These are phyloP conservation scores for Nymphalis urticae DNA, from an alignment of 2,888 invertebrate genomes.

Conservation along the genomic window DNA sequence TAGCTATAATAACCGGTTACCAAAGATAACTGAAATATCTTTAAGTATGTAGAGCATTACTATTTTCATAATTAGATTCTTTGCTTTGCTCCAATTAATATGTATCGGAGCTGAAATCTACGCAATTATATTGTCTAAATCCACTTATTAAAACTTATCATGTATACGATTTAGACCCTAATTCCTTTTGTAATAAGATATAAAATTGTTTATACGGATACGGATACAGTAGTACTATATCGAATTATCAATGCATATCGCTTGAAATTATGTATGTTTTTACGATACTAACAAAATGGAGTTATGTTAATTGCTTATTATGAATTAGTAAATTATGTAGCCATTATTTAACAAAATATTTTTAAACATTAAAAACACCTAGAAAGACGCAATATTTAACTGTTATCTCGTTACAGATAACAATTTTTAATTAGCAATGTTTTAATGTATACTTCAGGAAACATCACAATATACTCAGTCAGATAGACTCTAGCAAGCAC, in stretches of 20 bases:
- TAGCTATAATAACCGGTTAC: slow-evolving; percentile 15
- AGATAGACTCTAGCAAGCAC: too few relatives aligned
- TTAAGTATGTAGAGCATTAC: slow-evolving; percentile 35
- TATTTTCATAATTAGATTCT: slow-evolving; percentile 38
- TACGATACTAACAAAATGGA: slow-evolving; percentile 3
- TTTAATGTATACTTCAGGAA: neutral
- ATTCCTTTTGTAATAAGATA: accelerated
- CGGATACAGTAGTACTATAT: neutral
- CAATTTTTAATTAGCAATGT: slow-evolving; percentile 2
- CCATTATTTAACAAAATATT: slow-evolving; percentile 6
- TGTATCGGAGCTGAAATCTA: slow-evolving; percentile 33
- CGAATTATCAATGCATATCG: slow-evolving; percentile 6
- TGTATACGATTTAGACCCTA: neutral
- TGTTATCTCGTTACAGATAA: slow-evolving; percentile 7
- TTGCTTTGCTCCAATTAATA: slow-evolving; percentile 40
- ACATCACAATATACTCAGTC: too few relatives aligned
- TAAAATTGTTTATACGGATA: slow-evolving; percentile 1
- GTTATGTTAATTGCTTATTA: slow-evolving; percentile 12
- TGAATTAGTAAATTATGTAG: slow-evolving; percentile 16
- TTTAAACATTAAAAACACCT: neutral
- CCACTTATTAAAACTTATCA: neutral
- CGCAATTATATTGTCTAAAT: slow-evolving; percentile 30
- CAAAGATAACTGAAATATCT: slow-evolving; percentile 31
- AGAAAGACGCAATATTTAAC: neutral
- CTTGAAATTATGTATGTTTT: slow-evolving; percentile 16